Base-by-base conservation (phyloP, 2,888 invertebrate species). In the Hypsopygia costalis region DNA sequence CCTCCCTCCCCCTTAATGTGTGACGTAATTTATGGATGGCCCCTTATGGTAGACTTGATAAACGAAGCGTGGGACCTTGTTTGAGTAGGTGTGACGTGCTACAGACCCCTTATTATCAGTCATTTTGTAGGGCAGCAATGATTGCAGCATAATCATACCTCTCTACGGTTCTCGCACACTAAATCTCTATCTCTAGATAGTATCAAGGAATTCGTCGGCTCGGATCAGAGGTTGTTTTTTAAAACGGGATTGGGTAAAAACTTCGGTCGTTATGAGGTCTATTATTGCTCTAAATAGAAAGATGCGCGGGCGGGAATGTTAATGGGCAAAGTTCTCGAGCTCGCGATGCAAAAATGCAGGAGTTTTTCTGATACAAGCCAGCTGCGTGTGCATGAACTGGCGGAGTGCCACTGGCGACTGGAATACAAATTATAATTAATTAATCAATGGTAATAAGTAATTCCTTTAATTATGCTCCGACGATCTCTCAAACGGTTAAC, bases 251-350 rank as follows among this genome's bases (percentile, higher is more conserved):
- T 35, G 40, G 30, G 40, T 44, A 47, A 50, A 51, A 48, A 47
- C 33, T 40, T 46, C 40, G 63, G 61, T 72, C 63, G 66, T 72
- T 70, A 77, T 67, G 63, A 66, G 63, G 55, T 62, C 73, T 73
- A 73, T 74, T 72, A 74, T 67, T 67, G 71, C 75, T 82, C 70
- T 80, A 82, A 85, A 85, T 83, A 83, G 80, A 73, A 62, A 47
- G 63, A 63, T 69, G 71, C 75, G 74, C 82, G 69, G 73, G 81
- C 71, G 74, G 62, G 78, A 77, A 86, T 86, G 66, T 86, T 83
- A 86, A 86, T 85, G 68, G 75, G 64, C 58, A 56, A 60, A 63
- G 64, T 67, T 69, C 56, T 64, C 58, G 71, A 52, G 66, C 64
- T 69, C 65, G 69, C 65, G 54, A 59, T 55, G 68, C 60, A 43